Evolutionary conservation across 37 sponge, comb jelly and placozoan genomes (phyloP), one percentile per base, ranked within the genome.

Genomic region (Geodia barretti): DNA sequence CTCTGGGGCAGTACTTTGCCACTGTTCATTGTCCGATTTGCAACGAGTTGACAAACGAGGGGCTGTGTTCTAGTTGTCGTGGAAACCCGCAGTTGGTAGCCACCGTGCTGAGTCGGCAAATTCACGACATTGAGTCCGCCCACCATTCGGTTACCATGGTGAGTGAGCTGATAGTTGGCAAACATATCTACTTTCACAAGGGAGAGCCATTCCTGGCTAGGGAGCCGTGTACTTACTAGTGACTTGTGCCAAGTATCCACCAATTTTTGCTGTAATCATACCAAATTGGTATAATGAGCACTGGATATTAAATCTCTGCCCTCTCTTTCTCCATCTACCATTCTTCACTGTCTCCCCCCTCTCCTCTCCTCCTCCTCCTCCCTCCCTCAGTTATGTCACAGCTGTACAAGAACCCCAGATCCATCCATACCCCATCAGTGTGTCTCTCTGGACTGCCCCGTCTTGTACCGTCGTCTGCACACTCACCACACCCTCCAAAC

Each of bases 1-100:
- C 93, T 2, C 73, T 96, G 34, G 89, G 90, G 0, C 88, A 90
- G 54, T 96, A 90, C 74, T 96, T 91, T 79, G 77, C 92, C 26
- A 84, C 86, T 8, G 70, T 75, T 60, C 93, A 92, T 61, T 96
- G 96, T 59, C 77, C 80, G n/a, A 66, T 92, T 36, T 96, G 96
- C 87, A 85, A 73, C 11, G 61, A 64, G 34, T 71, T 92, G 47
- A 90, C 96, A 4, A 67, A 75, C 39, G 87, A 89, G 23, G 78
- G 73, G 3, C 72, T 85, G 41, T 96, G 96, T 59, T 14, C 47
- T 20, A 32, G 64, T 4, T 93, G 94, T 64, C 42, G 58, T n/a
- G 35, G 33, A 20, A 76, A 92, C 63, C 76, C 79, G 0, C 91
- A 90, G 68, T 75, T 68, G 41, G 85, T 79, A 0, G 78, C 79